Evolutionary conservation across 2,113 vertebrate species (phyloP), one percentile per base, ranked within the genome.

Genomic region (Podarcis cretensis): DNA sequence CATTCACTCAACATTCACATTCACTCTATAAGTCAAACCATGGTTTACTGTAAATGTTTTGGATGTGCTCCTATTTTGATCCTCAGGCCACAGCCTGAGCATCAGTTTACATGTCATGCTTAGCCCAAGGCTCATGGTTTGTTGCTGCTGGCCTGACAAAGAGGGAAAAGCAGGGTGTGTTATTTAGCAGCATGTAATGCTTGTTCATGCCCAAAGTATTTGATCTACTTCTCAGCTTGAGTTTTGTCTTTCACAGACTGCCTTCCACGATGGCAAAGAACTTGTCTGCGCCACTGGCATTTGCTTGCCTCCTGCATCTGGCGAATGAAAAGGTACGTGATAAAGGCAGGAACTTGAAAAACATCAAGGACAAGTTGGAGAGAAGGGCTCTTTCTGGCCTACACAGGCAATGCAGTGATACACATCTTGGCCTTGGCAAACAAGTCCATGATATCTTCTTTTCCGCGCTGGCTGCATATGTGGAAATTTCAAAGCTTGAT

Each of bases 251-350:
- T 81, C 57, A 0, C 82, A 99, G 99, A 81, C 96, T 99, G 84
- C 98, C 98, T 1, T 90, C 95, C 0, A 30, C 23, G 0, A 99
- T 99, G 98, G 98, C 98, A 68, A 96, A 96, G 91, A 98, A 99
- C 84, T 97, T 99, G 43, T 99, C 99, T 0, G 96, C 98, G 21
- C 98, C 98, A 0, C 90, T 99, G 94, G 99, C 98, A 0, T 99
- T 99, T 35, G 94, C 97, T 0, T 98, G 98, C 89, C 97, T 99
- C 87, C 96, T 99, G 89, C 98, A 99, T 77, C 94, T 99, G 73
- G 98, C 98, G 79, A 99, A 98, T 32, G 99, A 99, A 96, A 99
- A 99, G 97, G 99, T 99, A 89, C 91, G 97, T 23, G 2, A 32
- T 0, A 73, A 0, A 0, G 2, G 2, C 8, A 0, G 1, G 0